phyloP scores from a whole-genome alignment of 2,888 invertebrate genomes.

The Cheilosia vulpina region DNA sequence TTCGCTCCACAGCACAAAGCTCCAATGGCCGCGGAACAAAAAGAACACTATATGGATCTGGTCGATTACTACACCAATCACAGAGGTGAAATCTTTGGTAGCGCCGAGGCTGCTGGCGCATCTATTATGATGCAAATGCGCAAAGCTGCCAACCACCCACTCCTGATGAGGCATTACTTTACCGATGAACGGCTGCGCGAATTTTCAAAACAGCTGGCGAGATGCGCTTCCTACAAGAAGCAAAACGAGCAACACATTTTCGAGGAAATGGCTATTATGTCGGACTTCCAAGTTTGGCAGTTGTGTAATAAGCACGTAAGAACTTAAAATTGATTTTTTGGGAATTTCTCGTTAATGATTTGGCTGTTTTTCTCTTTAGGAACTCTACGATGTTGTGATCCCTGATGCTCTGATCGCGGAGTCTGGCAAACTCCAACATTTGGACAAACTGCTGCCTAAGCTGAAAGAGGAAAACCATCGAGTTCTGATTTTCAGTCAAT shows the following conservation, averaged over 20 bases:
- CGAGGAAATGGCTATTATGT: slow-evolving; percentile 94
- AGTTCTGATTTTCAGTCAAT: slow-evolving; percentile 97
- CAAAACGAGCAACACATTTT: slow-evolving; percentile 91
- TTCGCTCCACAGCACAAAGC: slow-evolving; percentile 83
- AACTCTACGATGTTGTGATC: slow-evolving; percentile 86
- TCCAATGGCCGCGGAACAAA: slow-evolving; percentile 89
- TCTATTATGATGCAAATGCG: slow-evolving; percentile 96
- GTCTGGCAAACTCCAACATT: slow-evolving; percentile 93
- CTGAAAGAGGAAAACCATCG: slow-evolving; percentile 90
- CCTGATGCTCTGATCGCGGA: slow-evolving; percentile 89
- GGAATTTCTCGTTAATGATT: neutral
- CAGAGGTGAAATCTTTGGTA: slow-evolving; percentile 85
- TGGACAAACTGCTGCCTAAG: slow-evolving; percentile 91
- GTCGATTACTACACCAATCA: slow-evolving; percentile 87
- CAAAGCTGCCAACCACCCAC: slow-evolving; percentile 96
- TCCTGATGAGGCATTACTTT: slow-evolving; percentile 91
- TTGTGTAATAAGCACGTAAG: slow-evolving; percentile 87
- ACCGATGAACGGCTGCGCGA: slow-evolving; percentile 86
- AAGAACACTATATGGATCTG: slow-evolving; percentile 90
- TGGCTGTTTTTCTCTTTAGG: slow-evolving; percentile 83
- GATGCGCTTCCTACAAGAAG: slow-evolving; percentile 89
- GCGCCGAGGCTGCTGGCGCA: slow-evolving; percentile 87
- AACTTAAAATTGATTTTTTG: neutral
- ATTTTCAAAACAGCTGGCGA: slow-evolving; percentile 89
- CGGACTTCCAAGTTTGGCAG: slow-evolving; percentile 96